phyloP scores from a whole-genome alignment of 2,113 vertebrate genomes.

The Polypterus senegalus region DNA sequence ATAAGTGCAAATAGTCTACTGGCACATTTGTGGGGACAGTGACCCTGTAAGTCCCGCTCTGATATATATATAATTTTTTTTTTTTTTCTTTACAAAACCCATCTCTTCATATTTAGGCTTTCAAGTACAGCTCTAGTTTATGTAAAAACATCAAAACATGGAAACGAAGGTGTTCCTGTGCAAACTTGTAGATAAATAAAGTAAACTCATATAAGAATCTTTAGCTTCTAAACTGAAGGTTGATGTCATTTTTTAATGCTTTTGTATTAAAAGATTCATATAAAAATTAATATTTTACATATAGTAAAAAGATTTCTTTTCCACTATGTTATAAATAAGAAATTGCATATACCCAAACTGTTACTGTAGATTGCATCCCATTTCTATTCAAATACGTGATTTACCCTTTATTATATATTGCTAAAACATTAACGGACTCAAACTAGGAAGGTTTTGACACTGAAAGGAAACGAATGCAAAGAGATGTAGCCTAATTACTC shows the following conservation, averaged over 20 bases:
- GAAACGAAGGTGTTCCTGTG: constrained; percentile 81
- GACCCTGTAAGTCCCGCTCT: constrained; percentile 99
- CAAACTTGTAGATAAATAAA: constrained; percentile 56
- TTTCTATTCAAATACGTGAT: constrained; percentile 42
- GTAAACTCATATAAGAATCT: constrained; percentile 42
- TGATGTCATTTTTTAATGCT: constrained; percentile 46
- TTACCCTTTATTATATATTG: constrained; percentile 42
- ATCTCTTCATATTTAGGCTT: constrained; percentile 72
- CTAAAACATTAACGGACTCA: constrained; percentile 45
- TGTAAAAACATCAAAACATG: constrained; percentile 98
- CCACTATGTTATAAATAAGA: constrained; percentile 57
- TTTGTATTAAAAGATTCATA: constrained; percentile 69
- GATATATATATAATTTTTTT: constrained; percentile 99
- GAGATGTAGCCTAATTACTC: constrained; percentile 34
- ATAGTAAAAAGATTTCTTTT: constrained; percentile 58
- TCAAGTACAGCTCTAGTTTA: constrained; percentile 88
- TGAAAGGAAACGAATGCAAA: constrained; percentile 38
- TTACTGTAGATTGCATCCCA: constrained; percentile 52
- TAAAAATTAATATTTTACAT: constrained; percentile 70
- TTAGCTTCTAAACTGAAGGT: constrained; percentile 45
- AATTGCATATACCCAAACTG: constrained; percentile 64
- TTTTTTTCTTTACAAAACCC: constrained; percentile 89
- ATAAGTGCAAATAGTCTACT: constrained; percentile 98
- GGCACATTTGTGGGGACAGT: constrained; percentile 98
- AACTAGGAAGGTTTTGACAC: constrained; percentile 35